Evolutionary conservation across 2,113 vertebrate species (phyloP), one percentile per base, ranked within the genome.

Genomic region (Antechinus stuartii): DNA sequence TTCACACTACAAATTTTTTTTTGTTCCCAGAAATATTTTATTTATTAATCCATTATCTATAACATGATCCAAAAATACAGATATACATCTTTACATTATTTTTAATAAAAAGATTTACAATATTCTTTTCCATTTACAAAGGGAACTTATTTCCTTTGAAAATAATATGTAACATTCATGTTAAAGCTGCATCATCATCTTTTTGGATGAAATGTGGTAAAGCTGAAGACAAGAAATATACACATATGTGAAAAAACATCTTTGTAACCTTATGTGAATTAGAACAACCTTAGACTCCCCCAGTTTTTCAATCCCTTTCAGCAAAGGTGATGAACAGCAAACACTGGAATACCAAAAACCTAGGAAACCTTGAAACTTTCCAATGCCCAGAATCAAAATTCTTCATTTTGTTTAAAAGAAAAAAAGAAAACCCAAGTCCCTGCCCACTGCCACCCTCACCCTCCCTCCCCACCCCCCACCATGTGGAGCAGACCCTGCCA

Each of bases 11-110:
- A 42, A 42, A 42, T 42, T 42, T 42, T 42, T 42, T 2, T 5
- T 98, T 96, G 91, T 97, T 98, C 98, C 96, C 98, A 98, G 99
- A 99, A 99, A 99, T 99, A 99, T 16, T 99, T 99, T 98, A 98
- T 99, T 99, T 98, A 97, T 98, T 98, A 97, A 98, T 97, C 97
- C 97, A 97, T 97, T 92, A 97, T 98, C 98, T 98, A 94, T 96
- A 92, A 97, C 97, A 95, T 97, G 97, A 98, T 99, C 97, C 93
- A 99, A 99, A 99, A 99, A 99, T 99, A 99, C 99, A 99, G 98
- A 98, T 98, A 97, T 97, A 98, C 97, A 98, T 97, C 98, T 98
- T 97, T 97, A 97, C 68, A 97, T 91, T 25, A 84, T n/a, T 49
- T 96, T 97, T 95, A 97, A 98, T 98, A 98, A 98, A 98, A 99